These are phyloP conservation scores for Microplitis deprimator DNA, from an alignment of 2,888 invertebrate species.

Conservation along the genomic window DNA sequence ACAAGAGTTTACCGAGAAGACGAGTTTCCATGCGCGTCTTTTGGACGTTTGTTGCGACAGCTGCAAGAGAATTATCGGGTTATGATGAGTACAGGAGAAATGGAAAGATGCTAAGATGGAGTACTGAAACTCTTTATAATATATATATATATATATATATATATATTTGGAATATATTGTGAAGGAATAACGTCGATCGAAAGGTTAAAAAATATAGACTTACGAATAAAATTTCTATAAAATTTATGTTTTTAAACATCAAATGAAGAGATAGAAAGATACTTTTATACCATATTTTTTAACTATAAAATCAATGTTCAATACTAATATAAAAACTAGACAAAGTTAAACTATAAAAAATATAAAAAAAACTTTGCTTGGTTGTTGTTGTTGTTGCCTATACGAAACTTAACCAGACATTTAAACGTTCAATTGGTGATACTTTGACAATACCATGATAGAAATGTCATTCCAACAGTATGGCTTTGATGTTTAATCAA, in stretches of 20 bases:
- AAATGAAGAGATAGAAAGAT: no score
- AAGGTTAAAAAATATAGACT: not conserved
- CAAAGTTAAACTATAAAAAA: not conserved
- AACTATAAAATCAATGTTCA: no score
- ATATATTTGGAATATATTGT: not conserved
- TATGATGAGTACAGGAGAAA: conserved; percentile 48
- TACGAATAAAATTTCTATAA: no score
- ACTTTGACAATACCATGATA: conserved; percentile 57
- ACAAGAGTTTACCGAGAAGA: conserved; percentile 30
- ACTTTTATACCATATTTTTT: no score
- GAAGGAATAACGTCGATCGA: not conserved
- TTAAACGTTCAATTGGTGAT: conserved; percentile 62
- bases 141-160: not conserved
- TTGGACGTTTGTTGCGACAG: conserved; percentile 48
- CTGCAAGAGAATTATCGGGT: conserved; percentile 54
- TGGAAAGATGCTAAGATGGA: not conserved
- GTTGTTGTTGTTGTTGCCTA: not conserved
- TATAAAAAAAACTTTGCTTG: conserved; percentile 16
- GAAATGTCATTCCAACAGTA: not conserved
- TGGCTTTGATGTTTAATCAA: not conserved
- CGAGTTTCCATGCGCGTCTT: conserved; percentile 27
- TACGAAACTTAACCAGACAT: conserved; percentile 43
- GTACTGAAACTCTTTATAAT: no score
- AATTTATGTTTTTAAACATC: no score
- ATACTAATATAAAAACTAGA: no score